Base-by-base conservation (phyloP, 2,888 invertebrate species). In the Eilema depressum region DNA sequence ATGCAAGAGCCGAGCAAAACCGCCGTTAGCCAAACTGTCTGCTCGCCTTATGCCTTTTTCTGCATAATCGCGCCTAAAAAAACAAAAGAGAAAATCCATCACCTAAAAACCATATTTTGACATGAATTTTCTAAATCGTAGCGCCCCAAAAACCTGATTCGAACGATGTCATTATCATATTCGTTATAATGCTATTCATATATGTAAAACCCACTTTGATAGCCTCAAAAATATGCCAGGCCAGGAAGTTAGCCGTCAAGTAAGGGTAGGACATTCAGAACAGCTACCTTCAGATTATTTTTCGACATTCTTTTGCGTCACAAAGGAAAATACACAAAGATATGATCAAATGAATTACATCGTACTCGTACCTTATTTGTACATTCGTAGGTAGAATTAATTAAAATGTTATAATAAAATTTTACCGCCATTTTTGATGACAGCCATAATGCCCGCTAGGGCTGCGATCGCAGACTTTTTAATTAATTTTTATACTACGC, bases 321-420 rank as follows among this genome's bases (percentile, higher is more conserved):
- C 68, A 63, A 66, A 33, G 26, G 30, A 59, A 61, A 66, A 71
- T 53, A 53, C 33, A 23, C 23, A 33, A 26, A 65, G 14, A 66
- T 66, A 37, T 73, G 76, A 74, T 78, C 74, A 74, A 23, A 53
- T 53, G 20, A 20, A 53, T 78, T 37, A 73, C 72, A 33, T 47
- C 20, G 20, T 47, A 53, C n/a, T 47, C 47, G 47, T 53, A 53
- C 62, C 64, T 69, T 68, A 63, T 67, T n/a, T 56, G 66, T 65
- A 68, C 63, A 66, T 56, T 47, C 70, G 63, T 57, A 56, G 41
- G 47, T 62, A 37, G 74, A 63, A 66, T 80, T 80, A 80, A 80
- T 80, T 80, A 80, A 76, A 76, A 72, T 73, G 63, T 70, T 73
- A 72, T 80, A 73, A 80, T 77, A 77, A 77, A 74, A 63, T 72